Conservation (phyloP, 2,797 vertebrate species). For the Sparus aurata region DNA sequence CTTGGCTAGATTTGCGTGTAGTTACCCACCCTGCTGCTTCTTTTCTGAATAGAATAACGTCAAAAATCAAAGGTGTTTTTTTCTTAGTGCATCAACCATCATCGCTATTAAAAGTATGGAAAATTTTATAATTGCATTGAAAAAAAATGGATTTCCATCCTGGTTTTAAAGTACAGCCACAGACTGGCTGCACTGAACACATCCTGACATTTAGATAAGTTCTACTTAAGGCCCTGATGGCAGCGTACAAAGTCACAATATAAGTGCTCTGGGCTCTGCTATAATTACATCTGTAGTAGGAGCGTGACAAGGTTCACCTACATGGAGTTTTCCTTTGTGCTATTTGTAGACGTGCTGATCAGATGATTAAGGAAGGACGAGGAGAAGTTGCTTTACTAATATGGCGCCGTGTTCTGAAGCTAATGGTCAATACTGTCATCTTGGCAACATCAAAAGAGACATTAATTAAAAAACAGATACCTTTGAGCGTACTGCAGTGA, state of each 20-base stretch:
- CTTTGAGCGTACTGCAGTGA: not conserved
- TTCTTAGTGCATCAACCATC: not conserved
- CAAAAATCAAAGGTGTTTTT: not conserved
- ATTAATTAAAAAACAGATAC: conserved; percentile 27
- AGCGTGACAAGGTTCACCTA: conserved; percentile 28
- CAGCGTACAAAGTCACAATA: conserved; percentile 30
- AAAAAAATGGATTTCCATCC: not conserved
- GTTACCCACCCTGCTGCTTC: not conserved
- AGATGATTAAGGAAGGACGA: conserved; percentile 2
- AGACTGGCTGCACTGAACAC: conserved; percentile 6
- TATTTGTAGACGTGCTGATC: conserved; percentile 28
- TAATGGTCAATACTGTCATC: conserved; percentile 17
- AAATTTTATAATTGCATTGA: not conserved
- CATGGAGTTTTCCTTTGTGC: conserved; percentile 24
- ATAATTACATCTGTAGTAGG: conserved; percentile 37
- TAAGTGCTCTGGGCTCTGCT: conserved; percentile 14
- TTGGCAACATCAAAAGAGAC: conserved; percentile 11
- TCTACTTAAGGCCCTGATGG: conserved; percentile 17
- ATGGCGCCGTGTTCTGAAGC: conserved; percentile 8
- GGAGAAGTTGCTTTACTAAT: conserved; percentile 15
- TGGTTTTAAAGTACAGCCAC: not conserved
- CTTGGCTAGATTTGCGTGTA: not conserved
- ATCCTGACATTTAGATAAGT: conserved; percentile 14
- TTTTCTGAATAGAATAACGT: not conserved
- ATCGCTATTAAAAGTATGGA: not conserved